Evolutionary conservation across 2,113 vertebrate species (phyloP).

Genomic region (Chrysochloris asiatica): DNA sequence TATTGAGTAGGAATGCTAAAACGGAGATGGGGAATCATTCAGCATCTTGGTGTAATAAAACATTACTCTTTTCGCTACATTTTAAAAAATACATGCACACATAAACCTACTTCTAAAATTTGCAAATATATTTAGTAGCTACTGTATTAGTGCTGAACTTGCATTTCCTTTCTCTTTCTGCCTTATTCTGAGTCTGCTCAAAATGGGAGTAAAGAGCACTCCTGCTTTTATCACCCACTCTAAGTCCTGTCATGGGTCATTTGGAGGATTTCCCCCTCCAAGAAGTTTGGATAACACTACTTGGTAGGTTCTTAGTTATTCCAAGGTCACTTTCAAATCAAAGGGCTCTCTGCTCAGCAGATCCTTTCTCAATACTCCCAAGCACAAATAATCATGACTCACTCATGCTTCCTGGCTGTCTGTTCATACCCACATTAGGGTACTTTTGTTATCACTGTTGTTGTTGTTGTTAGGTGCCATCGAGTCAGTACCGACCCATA

Average conservation of each 20-base stretch:
- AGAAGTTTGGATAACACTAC: neutral
- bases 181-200: neutral
- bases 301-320: neutral
- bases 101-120: neutral
- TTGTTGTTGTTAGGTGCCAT: no score
- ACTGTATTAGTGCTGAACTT: neutral
- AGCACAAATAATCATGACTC: neutral
- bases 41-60: neutral
- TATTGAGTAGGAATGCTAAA: slow-evolving; percentile 9
- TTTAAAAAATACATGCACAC: neutral
- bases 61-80: neutral
- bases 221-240: neutral
- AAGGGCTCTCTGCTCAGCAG: neutral
- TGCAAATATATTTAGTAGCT: neutral
- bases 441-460: neutral
- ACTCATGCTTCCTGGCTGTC: neutral
- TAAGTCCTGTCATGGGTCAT: neutral
- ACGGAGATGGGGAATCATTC: neutral
- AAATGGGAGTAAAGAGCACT: neutral
- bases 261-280: neutral
- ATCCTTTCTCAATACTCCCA: neutral
- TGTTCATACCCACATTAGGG: neutral
- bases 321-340: neutral
- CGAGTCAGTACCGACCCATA: no score
- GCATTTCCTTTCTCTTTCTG: neutral